Conservation (phyloP, 2,113 vertebrate genomes). For the Notarius lentiginosus region DNA sequence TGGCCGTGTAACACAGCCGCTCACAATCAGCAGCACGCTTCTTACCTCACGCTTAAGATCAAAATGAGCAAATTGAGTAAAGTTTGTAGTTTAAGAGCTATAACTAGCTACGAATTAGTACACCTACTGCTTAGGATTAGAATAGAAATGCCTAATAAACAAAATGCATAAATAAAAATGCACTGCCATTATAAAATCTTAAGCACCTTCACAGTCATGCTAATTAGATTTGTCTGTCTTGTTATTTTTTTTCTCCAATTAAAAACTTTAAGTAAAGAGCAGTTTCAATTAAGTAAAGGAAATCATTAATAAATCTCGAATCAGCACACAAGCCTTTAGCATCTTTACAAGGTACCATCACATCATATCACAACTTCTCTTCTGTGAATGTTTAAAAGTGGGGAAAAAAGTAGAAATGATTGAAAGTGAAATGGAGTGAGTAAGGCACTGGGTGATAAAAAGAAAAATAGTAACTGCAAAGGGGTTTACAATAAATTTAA, state of each 20-base stretch:
- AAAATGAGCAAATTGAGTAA: not conserved
- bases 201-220: not conserved
- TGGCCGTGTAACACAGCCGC: not conserved
- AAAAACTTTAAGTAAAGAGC: not conserved
- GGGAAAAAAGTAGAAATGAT: slow-evolving; percentile 28
- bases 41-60: not conserved
- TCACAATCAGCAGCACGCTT: not conserved
- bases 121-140: not conserved
- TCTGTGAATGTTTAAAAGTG: slow-evolving; percentile 64
- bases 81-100: not conserved
- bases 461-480: slow-evolving; percentile 93
- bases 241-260: not conserved
- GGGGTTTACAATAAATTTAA: slow-evolving; percentile 73
- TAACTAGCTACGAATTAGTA: not conserved
- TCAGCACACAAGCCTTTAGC: not conserved
- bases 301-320: not conserved
- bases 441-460: slow-evolving; percentile 86
- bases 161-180: too few relatives aligned
- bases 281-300: not conserved
- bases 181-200: not conserved
- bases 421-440: slow-evolving; percentile 83
- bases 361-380: slow-evolving; percentile 58
- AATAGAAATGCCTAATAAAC: not conserved
- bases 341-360: slow-evolving; percentile 78
- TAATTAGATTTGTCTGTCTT: not conserved